Evolutionary conservation across 2,888 invertebrate species (phyloP).

Genomic region (Drosophila ezoana): DNA sequence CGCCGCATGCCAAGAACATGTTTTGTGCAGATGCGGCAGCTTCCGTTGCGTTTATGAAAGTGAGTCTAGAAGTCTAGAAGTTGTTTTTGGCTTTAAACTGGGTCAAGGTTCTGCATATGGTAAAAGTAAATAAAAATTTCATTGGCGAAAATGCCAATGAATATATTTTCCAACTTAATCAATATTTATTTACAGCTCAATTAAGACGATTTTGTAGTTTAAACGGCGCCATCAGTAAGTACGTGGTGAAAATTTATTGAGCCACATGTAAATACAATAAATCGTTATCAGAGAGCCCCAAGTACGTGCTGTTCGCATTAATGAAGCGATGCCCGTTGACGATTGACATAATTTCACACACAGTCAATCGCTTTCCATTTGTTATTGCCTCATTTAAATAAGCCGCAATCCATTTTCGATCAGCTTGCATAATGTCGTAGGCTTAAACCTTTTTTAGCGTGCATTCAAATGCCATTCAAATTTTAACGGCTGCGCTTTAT

Average conservation of each 20-base stretch:
- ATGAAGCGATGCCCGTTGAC: slow-evolving; percentile 37
- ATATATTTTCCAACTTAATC: slow-evolving; percentile 23
- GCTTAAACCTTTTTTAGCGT: slow-evolving; percentile 6
- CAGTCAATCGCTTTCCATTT: slow-evolving; percentile 65
- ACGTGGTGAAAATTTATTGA: slow-evolving; percentile 76
- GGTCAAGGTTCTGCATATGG: slow-evolving; percentile 67
- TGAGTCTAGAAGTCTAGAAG: slow-evolving; percentile 60
- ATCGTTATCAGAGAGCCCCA: slow-evolving; percentile 58
- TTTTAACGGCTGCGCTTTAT: neutral
- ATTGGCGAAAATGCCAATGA: slow-evolving; percentile 41
- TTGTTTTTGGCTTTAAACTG: slow-evolving; percentile 10
- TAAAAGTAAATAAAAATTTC: slow-evolving; percentile 37
- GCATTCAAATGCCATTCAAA: slow-evolving; percentile 15
- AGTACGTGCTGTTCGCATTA: slow-evolving; percentile 58
- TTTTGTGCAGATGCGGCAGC: slow-evolving; percentile 37
- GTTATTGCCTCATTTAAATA: slow-evolving; percentile 59
- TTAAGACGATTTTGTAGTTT: slow-evolving; percentile 46
- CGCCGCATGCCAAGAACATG: slow-evolving; percentile 57
- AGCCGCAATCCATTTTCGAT: slow-evolving; percentile 26
- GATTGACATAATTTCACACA: slow-evolving; percentile 66
- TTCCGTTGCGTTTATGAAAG: slow-evolving; percentile 52
- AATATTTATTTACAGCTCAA: slow-evolving; percentile 39
- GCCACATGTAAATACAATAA: slow-evolving; percentile 47
- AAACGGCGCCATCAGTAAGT: slow-evolving; percentile 66
- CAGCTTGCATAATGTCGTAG: slow-evolving; percentile 49